Conservation (phyloP, 2,888 invertebrate species). For the Euzetes globulus region DNA sequence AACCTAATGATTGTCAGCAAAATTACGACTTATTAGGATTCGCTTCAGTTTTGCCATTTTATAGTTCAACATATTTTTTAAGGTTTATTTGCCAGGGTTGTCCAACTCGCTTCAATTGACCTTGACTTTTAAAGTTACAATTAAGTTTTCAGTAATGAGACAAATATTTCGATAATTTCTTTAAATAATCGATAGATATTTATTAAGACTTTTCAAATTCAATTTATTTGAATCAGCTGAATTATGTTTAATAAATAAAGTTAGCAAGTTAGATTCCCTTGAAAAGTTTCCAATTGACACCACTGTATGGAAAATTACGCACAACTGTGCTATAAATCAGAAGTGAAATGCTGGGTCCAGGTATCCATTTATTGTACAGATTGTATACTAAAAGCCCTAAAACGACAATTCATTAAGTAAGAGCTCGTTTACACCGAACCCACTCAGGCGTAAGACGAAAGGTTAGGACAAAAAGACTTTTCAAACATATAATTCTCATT, state of each 20-base stretch:
- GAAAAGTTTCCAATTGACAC: too few relatives aligned
- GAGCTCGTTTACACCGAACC: background rate
- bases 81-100: too few relatives aligned
- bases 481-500: background rate
- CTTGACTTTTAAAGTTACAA: too few relatives aligned
- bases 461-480: background rate
- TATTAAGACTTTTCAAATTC: too few relatives aligned
- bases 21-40: background rate
- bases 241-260: too few relatives aligned
- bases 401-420: constrained; percentile 15
- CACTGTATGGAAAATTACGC: background rate
- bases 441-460: background rate
- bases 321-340: too few relatives aligned
- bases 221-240: too few relatives aligned
- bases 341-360: background rate
- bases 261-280: too few relatives aligned
- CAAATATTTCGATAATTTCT: too few relatives aligned
- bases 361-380: background rate
- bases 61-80: background rate
- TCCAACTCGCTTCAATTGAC: too few relatives aligned
- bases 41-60: background rate
- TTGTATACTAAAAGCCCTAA: background rate
- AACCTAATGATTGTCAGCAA: background rate
- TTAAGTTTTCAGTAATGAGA: too few relatives aligned
- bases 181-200: too few relatives aligned